A percentile compares a stretch with the other conserved stretches of the same genome.
phyloP scores from a whole-genome alignment of 2,113 vertebrate genomes.

The Opisthocomus hoazin region DNA sequence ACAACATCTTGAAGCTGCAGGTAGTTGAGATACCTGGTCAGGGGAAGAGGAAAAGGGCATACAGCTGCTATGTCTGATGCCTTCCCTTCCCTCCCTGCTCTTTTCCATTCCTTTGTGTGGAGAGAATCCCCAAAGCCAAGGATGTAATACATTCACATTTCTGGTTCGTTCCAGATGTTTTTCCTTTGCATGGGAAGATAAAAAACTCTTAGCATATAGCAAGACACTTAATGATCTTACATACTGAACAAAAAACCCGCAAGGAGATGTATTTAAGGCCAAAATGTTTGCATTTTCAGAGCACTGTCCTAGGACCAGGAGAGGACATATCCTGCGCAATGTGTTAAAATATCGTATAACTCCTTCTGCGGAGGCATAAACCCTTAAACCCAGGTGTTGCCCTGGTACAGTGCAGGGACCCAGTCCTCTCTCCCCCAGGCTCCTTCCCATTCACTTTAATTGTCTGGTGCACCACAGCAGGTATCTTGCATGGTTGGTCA shows the following conservation, averaged over 20 bases:
- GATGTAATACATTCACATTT: accelerated
- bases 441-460: conserved; percentile 50
- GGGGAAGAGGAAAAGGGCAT: neutral
- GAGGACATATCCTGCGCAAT: neutral
- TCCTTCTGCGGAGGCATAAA: neutral
- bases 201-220: neutral
- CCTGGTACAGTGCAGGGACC: neutral
- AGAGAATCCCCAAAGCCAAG: neutral
- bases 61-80: neutral
- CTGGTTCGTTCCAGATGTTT: neutral
- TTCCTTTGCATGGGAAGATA: neutral
- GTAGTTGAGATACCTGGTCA: neutral
- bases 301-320: neutral
- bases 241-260: neutral
- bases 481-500: conserved; percentile 58
- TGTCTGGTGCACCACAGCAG: conserved; percentile 64
- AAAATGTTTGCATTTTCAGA: neutral
- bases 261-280: neutral
- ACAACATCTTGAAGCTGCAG: neutral
- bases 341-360: neutral
- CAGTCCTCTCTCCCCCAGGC: neutral
- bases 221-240: neutral
- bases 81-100: neutral
- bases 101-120: neutral
- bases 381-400: neutral